Percentiles rank a stretch among this genome's conserved stretches.
Evolutionary conservation across 2,888 invertebrate genomes (phyloP).

Genomic region (Macrosoma leucophasiata): DNA sequence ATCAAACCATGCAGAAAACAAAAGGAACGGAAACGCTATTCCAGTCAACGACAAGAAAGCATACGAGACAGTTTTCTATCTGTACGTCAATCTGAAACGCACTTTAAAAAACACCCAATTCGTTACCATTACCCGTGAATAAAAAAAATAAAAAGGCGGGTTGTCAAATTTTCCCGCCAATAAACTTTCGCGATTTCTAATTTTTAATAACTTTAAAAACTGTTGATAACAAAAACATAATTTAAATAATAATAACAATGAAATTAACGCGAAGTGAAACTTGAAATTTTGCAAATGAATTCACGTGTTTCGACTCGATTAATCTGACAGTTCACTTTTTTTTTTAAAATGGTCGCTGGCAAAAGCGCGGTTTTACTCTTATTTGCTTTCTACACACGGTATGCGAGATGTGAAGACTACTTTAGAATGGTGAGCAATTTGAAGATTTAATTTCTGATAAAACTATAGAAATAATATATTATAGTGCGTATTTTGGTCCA

Average conservation of each 20-base stretch:
- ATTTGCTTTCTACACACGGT: constrained; percentile 61
- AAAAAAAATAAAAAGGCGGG: not conserved
- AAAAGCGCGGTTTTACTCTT: constrained; percentile 34
- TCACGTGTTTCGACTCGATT: constrained; percentile 26
- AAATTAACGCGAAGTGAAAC: too few relatives aligned
- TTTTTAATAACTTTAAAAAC: too few relatives aligned
- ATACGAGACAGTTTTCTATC: constrained; percentile 53
- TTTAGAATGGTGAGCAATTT: constrained; percentile 65
- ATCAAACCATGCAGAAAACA: constrained; percentile 68
- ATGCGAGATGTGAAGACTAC: constrained; percentile 54
- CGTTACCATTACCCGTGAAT: not conserved
- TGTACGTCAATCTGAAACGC: constrained; percentile 8
- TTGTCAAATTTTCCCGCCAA: too few relatives aligned
- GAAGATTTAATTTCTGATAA: too few relatives aligned
- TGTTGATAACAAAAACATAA: too few relatives aligned
- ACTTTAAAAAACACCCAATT: constrained; percentile 8
- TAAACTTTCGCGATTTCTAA: too few relatives aligned
- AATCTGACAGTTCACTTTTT: constrained; percentile 35
- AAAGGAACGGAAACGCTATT: constrained; percentile 64
- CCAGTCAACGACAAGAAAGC: constrained; percentile 67
- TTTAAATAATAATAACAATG: too few relatives aligned
- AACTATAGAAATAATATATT: too few relatives aligned
- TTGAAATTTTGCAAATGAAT: constrained; percentile 8
- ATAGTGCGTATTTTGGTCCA: too few relatives aligned
- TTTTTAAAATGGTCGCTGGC: constrained; percentile 40